Evolutionary conservation across 1,140 invertebrate genomes (phyloP), one percentile per base, ranked within the genome.

Genomic region (Eulimnadia texana): DNA sequence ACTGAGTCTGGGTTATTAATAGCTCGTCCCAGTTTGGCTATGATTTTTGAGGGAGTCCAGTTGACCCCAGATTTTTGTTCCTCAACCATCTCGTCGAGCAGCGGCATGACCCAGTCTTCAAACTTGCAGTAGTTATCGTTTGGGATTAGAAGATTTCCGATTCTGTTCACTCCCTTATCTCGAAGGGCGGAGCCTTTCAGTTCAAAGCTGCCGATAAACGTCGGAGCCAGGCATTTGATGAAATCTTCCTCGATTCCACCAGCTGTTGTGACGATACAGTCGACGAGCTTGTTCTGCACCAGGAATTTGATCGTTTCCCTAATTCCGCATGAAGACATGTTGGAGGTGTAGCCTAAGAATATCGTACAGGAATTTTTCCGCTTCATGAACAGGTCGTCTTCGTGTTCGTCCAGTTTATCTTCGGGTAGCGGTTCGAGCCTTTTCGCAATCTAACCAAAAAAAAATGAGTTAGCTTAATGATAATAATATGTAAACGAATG

Each of bases 71-170:
- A 79, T 64, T 85, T 82, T 70, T 99, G 96, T 71, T 98, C 93
- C 54, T 80, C 73, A 16, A 98, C 70, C 86, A 98, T 90, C 71
- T 86, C 79, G 71, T 98, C 88, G 20, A 99, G 77, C 67, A 93
- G 81, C 0, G 97, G 97, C 76, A 89, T 93, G 0, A 99, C 76
- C 95, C 96, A 99, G 71, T 98, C 88, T 77, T 99, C 95, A 78
- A 99, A 99, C 67, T 83, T 78, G 68, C 95, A 98, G 74, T 99
- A 99, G 77, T 99, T 99, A 68, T 95, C 84, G 78, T 99, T 99
- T 3, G 97, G 96, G 1, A 98, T 93, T 24, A 99, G 76, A 28
- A 99, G 77, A 77, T 99, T 99, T 28, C 97, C 96, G 66, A 96
- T 98, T 66, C 97, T 78, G 74, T 99, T 99, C 33, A 99, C 88